Conservation (phyloP, 2,113 vertebrate genomes). For the Pangasianodon hypophthalmus region DNA sequence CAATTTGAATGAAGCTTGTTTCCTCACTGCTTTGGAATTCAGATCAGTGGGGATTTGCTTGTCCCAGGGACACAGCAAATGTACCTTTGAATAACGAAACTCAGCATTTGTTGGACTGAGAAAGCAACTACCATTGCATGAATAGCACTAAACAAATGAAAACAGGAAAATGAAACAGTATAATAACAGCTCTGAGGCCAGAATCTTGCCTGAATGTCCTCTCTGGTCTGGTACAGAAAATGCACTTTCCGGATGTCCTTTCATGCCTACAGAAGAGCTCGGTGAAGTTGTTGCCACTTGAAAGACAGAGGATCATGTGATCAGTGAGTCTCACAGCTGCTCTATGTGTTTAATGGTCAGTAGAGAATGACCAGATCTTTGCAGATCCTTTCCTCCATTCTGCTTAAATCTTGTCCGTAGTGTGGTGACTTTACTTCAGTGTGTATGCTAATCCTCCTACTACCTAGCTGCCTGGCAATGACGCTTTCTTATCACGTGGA, state of each 20-base stretch:
- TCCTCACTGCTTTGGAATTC: slow-evolving; percentile 24
- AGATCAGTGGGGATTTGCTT: slow-evolving; percentile 32
- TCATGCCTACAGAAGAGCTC: not conserved
- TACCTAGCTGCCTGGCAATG: not conserved
- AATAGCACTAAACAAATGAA: slow-evolving; percentile 11
- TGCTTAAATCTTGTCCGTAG: not conserved
- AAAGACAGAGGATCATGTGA: not conserved
- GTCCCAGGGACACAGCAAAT: slow-evolving; percentile 8
- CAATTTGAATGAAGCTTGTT: slow-evolving; percentile 28
- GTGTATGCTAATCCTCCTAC: not conserved
- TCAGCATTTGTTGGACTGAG: not conserved
- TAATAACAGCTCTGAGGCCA: not conserved
- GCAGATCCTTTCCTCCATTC: not conserved
- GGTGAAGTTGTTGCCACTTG: too few relatives aligned
- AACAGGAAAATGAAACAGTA: slow-evolving; percentile 11
- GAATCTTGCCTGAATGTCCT: not conserved
- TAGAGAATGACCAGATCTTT: not conserved
- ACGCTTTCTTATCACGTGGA: not conserved
- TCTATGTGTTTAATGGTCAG: not conserved
- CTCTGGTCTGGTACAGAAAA: not conserved
- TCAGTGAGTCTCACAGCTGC: not conserved
- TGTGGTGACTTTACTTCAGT: not conserved
- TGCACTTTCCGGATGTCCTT: not conserved
- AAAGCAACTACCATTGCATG: not conserved
- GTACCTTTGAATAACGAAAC: slow-evolving; percentile 24